Base-by-base conservation (phyloP, 2,113 vertebrate genomes). In the Odobenus rosmarus region DNA sequence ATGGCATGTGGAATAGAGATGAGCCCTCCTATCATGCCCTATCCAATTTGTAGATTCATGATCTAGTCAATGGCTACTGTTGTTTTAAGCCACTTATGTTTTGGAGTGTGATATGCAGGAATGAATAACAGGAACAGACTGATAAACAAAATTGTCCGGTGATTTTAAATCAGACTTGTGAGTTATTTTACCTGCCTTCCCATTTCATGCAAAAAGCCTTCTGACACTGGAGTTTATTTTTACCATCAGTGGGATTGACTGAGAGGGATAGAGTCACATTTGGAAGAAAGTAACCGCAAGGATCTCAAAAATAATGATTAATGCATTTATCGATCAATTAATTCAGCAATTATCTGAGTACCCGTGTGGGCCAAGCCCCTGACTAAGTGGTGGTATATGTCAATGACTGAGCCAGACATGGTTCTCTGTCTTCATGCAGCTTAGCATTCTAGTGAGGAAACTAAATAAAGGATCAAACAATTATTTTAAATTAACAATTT, bases 91-190 rank as follows among this genome's bases (percentile, higher is more conserved):
- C 57, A 82, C 15, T 28, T 28, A 0, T 74, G 71, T 88, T 96
- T 96, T 90, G 12, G 19, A 80, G 26, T 64, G 4, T 83, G 42
- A 61, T 83, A 71, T 39, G 11, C 51, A 62, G 24, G 62, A 85
- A 93, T n/a, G 76, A 80, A 69, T 71, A 80, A 57, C 3, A 57
- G 89, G 93, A 96, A 85, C 36, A 83, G 23, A 95, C 21, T 59
- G 87, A 49, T 28, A 93, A 92, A 90, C 80, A 51, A 93, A 94
- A 92, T 26, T 4, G 67, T 61, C 64, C 81, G 69, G 36, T 71
- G 39, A 88, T 53, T 93, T 72, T 91, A 95, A 93, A 85, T 80
- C 92, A 92, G n/a, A 84, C 51, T 57, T 16, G 12, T 51, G 84
- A 59, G 28, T 80, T 83, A 95, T 88, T 87, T 88, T 76, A 28